Evolutionary conservation across 2,888 invertebrate species (phyloP).

Genomic region (Papilio demoleus): DNA sequence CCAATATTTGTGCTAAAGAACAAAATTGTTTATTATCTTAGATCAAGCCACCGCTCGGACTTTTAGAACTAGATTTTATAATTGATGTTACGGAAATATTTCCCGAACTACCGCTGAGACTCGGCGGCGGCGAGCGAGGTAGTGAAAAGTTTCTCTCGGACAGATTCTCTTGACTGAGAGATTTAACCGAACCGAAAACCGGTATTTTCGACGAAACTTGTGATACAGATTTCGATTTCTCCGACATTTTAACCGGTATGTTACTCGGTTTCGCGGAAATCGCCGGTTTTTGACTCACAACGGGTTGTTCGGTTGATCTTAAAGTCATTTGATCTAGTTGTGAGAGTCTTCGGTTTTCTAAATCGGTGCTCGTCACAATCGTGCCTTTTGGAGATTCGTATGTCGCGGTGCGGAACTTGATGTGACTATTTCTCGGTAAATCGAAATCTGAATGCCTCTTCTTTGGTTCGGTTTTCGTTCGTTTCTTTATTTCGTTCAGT

Average conservation of each 20-base stretch:
- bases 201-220: constrained; percentile 80
- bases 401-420: constrained; percentile 85
- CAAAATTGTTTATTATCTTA: constrained; percentile 8
- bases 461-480: constrained; percentile 76
- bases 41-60: constrained; percentile 76
- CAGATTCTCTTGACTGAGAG: constrained; percentile 77
- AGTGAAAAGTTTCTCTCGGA: constrained; percentile 70
- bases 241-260: constrained; percentile 73
- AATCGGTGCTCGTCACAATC: constrained; percentile 79
- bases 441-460: constrained; percentile 81
- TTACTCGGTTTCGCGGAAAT: constrained; percentile 76
- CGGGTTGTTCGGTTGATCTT: constrained; percentile 58
- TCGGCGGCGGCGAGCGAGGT: constrained; percentile 72
- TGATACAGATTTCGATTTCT: constrained; percentile 60
- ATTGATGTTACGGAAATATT: constrained; percentile 84
- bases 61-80: constrained; percentile 84
- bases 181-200: constrained; percentile 78
- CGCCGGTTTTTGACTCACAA: constrained; percentile 63
- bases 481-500: constrained; percentile 66
- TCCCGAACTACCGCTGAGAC: constrained; percentile 69
- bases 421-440: constrained; percentile 81
- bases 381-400: constrained; percentile 84
- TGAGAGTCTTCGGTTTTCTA: constrained; percentile 83
- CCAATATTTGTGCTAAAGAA: constrained; percentile 24
- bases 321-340: constrained; percentile 79